Percentiles rank a stretch among this genome's conserved stretches.
phyloP scores from a whole-genome alignment of 2,888 invertebrate species.

The Agriopis aurantiaria region DNA sequence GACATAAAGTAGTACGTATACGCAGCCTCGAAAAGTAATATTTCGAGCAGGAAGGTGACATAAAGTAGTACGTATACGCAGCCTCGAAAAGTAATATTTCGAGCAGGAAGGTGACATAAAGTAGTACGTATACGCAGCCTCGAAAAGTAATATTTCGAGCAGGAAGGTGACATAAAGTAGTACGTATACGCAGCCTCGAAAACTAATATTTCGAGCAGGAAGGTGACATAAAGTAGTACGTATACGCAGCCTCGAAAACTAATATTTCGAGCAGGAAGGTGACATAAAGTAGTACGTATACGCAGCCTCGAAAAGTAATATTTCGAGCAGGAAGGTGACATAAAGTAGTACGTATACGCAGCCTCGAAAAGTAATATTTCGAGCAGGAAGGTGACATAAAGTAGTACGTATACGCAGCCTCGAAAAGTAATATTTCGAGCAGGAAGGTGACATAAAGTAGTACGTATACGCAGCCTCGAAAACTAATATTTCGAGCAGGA shows the following conservation, averaged over 20 bases:
- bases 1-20: conserved; percentile 36
- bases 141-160: conserved; percentile 30
- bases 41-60: conserved; percentile 36
- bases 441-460: conserved; percentile 38
- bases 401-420: conserved; percentile 14
- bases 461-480: conserved; percentile 11
- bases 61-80: conserved; percentile 31
- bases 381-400: conserved; percentile 37
- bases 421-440: conserved; percentile 30
- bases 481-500: conserved; percentile 33
- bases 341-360: conserved; percentile 31
- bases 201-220: conserved; percentile 33
- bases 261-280: conserved; percentile 36
- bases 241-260: conserved; percentile 10
- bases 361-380: conserved; percentile 25
- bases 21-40: conserved; percentile 18
- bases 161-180: conserved; percentile 38
- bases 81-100: conserved; percentile 25
- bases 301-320: conserved; percentile 18
- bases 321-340: conserved; percentile 36
- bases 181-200: conserved; percentile 11
- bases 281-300: conserved; percentile 36
- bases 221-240: conserved; percentile 39
- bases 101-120: conserved; percentile 37
- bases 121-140: conserved; percentile 14